Evolutionary conservation across 2,797 vertebrate species (phyloP), one percentile per base, ranked within the genome.

Genomic region (Coregonus suidteri): DNA sequence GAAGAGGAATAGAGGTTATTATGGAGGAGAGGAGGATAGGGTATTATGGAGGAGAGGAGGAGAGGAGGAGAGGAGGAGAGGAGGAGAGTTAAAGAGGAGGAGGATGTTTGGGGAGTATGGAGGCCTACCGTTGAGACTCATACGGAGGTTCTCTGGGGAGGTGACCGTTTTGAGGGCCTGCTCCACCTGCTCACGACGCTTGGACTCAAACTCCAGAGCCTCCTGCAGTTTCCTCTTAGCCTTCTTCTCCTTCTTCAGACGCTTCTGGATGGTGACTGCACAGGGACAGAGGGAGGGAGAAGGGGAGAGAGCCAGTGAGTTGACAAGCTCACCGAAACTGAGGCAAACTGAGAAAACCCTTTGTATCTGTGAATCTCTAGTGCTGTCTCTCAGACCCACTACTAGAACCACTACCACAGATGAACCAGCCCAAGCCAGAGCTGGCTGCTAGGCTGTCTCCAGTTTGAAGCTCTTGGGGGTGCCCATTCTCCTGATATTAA

Each of bases 181-280:
- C 90, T 99, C 98, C 0, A 91, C 97, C 93, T 98, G 97, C 84
- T 99, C 98, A 85, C 98, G 94, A 83, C 98, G 93, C 90, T 99
- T 99, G 81, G 97, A 97, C 90, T 99, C 98, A 83, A 99, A 99
- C 93, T 99, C 98, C 88, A 99, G 96, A 6, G 98, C 98, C 93
- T 99, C 98, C 84, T 99, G 98, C 83, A 99, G 96, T 98, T 99
- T 99, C 95, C 98, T 97, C 93, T 99, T 99, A 54, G 98, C 97
- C 85, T 99, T 99, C 91, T 99, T 99, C 92, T 99, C 98, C 91
- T 99, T 99, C 94, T 99, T 99, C 95, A 99, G 94, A 84, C 98
- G 96, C 86, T 99, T 99, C 93, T 99, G 98, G 92, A 99, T 95
- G 92, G 99, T 99, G 81, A 97, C 98, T 99, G 78, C 74, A 59